phyloP scores from a whole-genome alignment of 2,797 vertebrate genomes.

The Chaenodraco wilsoni region DNA sequence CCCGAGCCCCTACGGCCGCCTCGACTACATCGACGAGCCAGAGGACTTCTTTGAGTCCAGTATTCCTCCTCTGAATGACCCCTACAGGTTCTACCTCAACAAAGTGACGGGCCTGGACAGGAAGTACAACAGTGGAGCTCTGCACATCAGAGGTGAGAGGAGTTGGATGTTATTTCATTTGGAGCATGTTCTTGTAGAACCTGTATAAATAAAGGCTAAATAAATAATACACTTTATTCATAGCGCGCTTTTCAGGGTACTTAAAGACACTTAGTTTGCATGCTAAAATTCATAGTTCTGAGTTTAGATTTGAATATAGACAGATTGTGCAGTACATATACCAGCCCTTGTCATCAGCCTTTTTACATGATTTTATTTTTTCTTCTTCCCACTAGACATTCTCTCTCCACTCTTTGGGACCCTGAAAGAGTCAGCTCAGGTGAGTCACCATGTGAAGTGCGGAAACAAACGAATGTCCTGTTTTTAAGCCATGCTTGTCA shows the following conservation, averaged over 20 bases:
- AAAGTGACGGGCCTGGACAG: conserved; percentile 92
- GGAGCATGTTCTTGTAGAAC: too few species aligned
- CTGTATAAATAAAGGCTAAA: too few species aligned
- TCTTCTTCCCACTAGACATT: conserved; percentile 85
- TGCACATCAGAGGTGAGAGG: conserved; percentile 92
- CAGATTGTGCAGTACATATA: too few species aligned
- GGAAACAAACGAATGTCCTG: not conserved
- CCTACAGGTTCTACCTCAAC: conserved; percentile 93
- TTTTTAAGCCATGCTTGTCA: not conserved
- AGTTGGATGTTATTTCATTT: not conserved
- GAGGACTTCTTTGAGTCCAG: conserved; percentile 87
- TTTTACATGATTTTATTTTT: not conserved
- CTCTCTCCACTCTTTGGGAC: conserved; percentile 96
- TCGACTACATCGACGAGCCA: conserved; percentile 70
- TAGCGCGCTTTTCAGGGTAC: too few species aligned
- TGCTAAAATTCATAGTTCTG: too few species aligned
- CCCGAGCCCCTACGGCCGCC: conserved; percentile 66
- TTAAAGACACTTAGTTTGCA: too few species aligned
- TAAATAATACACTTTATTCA: too few species aligned
- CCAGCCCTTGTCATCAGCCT: not conserved
- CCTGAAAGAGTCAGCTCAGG: conserved; percentile 94
- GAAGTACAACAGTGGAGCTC: conserved; percentile 89
- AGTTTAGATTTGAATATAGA: too few species aligned
- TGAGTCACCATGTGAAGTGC: conserved; percentile 67
- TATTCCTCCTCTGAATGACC: conserved; percentile 82